Percentiles rank a stretch among this genome's conserved stretches.
Evolutionary conservation across 1,140 invertebrate genomes (phyloP).

Genomic region (Macrostomum lignano): DNA sequence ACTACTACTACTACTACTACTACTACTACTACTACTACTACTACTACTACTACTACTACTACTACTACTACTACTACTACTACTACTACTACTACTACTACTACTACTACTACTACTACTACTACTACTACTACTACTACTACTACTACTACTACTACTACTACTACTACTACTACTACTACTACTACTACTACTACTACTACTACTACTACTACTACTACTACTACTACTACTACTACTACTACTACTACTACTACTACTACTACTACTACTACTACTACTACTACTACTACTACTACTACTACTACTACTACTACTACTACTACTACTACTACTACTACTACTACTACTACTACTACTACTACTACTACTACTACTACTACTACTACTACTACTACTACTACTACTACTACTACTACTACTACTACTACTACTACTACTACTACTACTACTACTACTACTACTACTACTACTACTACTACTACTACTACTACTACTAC

Average conservation of each 20-base stretch:
- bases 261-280: constrained; percentile 8
- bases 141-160: constrained; percentile 8
- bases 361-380: constrained; percentile 8
- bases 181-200: constrained; percentile 8
- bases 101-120: constrained; percentile 8
- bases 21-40: constrained; percentile 8
- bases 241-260: constrained; percentile 8
- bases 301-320: constrained; percentile 8
- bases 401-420: constrained; percentile 8
- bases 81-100: constrained; percentile 8
- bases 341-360: constrained; percentile 8
- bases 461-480: constrained; percentile 8
- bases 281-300: constrained; percentile 8
- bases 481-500: constrained; percentile 8
- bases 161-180: constrained; percentile 8
- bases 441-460: constrained; percentile 8
- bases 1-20: constrained; percentile 8
- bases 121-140: constrained; percentile 8
- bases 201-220: constrained; percentile 8
- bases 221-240: constrained; percentile 8
- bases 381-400: constrained; percentile 8
- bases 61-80: constrained; percentile 8
- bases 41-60: constrained; percentile 8
- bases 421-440: constrained; percentile 8
- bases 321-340: constrained; percentile 8